Evolutionary conservation across 1,140 invertebrate species (phyloP), one percentile per base, ranked within the genome.

Genomic region (Drosophila kikkawai): DNA sequence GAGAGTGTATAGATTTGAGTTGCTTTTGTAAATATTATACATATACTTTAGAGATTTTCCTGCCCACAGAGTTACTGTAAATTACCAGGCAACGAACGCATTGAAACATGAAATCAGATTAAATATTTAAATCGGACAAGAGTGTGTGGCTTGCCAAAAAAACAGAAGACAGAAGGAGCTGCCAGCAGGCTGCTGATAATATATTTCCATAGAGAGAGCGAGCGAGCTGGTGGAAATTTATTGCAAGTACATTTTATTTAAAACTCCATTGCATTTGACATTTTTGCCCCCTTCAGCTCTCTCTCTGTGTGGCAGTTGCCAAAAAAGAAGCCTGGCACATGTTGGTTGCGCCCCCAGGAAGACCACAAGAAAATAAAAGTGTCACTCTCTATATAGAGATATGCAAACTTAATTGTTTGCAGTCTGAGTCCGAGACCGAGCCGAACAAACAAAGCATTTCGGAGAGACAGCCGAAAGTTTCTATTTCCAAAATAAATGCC

Each of bases 221-320:
- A 8, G 36, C 4, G 53, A 75, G 45, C 80, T 87, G 80, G 65
- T 50, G 42, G 66, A 84, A 88, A 87, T 88, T 87, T 87, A 88
- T 87, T 80, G 77, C 77, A 67, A 88, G 80, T 80, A 88, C 77
- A 88, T 88, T 88, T 84, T 79, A 90, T 88, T 90, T 84, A 88
- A 88, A 84, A 84, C 58, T 88, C 50, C 68, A 83, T 66, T 88
- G 84, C 67, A 79, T 79, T 63, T 88, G 85, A 71, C 84, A 88
- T 59, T 60, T 60, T 47, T 39, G 56, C 45, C 26, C 44, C 47
- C 47, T 26, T 48, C 47, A 26, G 47, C 41, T n/a, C 48, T 32
- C 48, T 17, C 22, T 51, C 26, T 45, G 19, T 26, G 29, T 37
- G 64, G 60, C 63, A 74, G 64, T 75, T 84, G 80, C 81, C 80